These are phyloP conservation scores for Ceryle rudis DNA, from an alignment of 2,797 vertebrate species.

Conservation along the genomic window DNA sequence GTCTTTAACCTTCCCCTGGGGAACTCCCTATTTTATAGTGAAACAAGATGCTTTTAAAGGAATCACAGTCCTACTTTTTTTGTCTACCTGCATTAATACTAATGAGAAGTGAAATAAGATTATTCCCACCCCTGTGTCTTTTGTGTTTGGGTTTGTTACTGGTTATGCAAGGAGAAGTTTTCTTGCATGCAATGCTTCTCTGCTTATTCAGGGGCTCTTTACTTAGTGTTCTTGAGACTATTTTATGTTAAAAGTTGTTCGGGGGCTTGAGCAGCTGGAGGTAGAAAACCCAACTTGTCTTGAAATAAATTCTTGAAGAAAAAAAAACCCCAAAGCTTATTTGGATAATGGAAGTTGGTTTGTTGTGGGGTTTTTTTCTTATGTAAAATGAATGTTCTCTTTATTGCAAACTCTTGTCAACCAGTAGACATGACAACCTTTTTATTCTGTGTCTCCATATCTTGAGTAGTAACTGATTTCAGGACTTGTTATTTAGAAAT, in stretches of 20 bases:
- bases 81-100: neutral
- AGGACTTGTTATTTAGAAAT: neutral
- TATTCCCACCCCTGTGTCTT: neutral
- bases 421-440: neutral
- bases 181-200: neutral
- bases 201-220: neutral
- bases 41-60: neutral
- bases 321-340: neutral
- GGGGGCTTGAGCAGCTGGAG: neutral
- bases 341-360: neutral
- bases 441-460: neutral
- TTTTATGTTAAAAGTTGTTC: neutral
- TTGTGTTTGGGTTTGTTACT: neutral
- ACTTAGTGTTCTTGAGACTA: neutral
- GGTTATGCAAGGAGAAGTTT: neutral
- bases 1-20: slow-evolving; percentile 11
- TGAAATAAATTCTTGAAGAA: neutral
- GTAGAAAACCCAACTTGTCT: neutral
- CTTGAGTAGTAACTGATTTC: neutral
- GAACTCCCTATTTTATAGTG: neutral
- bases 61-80: neutral
- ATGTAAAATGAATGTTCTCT: neutral
- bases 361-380: neutral
- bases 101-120: neutral
- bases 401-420: neutral